These are phyloP conservation scores for Pocillopora verrucosa DNA, from an alignment of 64 coral and sea anemone genomes.

Conservation along the genomic window DNA sequence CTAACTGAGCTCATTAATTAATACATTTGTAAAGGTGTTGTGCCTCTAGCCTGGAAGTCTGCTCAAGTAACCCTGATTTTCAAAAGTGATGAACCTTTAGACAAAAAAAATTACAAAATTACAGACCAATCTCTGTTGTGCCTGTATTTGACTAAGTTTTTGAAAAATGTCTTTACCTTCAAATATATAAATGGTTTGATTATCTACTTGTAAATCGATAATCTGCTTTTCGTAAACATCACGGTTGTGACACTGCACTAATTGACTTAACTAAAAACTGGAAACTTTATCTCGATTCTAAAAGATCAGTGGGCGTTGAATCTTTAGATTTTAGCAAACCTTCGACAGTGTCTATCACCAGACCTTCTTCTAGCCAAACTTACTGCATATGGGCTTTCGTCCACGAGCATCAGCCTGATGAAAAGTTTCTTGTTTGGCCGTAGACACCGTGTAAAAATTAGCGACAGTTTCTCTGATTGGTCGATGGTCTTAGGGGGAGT, in stretches of 20 bases:
- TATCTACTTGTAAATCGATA: too few species aligned
- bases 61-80: too few species aligned
- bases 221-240: not conserved
- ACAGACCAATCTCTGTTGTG: too few species aligned
- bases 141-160: too few species aligned
- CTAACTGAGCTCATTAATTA: too few species aligned
- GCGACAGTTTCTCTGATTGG: constrained; percentile 16
- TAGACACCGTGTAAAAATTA: not conserved
- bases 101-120: too few species aligned
- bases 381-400: not conserved
- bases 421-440: not conserved
- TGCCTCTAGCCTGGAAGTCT: too few species aligned
- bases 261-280: not conserved
- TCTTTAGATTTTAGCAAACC: not conserved
- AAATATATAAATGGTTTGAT: too few species aligned
- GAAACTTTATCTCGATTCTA: not conserved
- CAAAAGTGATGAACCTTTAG: too few species aligned
- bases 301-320: not conserved
- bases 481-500: not conserved
- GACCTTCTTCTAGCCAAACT: constrained; percentile 7
- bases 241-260: not conserved
- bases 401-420: not conserved
- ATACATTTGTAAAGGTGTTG: too few species aligned
- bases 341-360: not conserved
- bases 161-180: too few species aligned